Evolutionary conservation across 1,140 invertebrate genomes (phyloP).

Genomic region (Thalassaphorura encarpata): DNA sequence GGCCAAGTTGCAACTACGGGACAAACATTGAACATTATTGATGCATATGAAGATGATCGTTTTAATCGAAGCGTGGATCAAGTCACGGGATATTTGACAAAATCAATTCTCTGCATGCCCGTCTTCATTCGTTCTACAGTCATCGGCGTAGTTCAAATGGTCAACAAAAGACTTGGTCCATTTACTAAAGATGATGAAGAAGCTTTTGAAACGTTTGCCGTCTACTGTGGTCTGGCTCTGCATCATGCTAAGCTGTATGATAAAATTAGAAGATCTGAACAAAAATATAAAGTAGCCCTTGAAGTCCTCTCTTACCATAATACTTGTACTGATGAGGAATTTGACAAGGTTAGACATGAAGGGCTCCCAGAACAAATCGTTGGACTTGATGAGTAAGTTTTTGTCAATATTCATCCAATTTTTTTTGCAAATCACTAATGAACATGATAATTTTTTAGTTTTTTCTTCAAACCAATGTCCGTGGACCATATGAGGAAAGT

Average conservation of each 20-base stretch:
- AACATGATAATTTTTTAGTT: conserved; percentile 41
- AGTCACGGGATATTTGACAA: conserved; percentile 62
- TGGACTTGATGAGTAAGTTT: conserved; percentile 43
- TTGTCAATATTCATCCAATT: not conserved
- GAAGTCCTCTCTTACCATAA: conserved; percentile 71
- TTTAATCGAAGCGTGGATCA: conserved; percentile 71
- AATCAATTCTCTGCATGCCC: conserved; percentile 73
- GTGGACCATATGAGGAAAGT: conserved; percentile 56
- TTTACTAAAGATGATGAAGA: conserved; percentile 55
- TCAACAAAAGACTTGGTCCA: conserved; percentile 36
- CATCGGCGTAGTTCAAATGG: conserved; percentile 68
- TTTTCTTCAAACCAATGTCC: conserved; percentile 59
- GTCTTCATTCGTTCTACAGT: conserved; percentile 58
- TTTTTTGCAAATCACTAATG: not conserved
- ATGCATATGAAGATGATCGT: conserved; percentile 65
- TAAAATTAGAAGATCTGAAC: conserved; percentile 68
- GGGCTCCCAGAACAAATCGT: conserved; percentile 35
- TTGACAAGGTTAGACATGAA: conserved; percentile 43
- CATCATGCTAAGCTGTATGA: conserved; percentile 77
- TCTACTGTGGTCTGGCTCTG: conserved; percentile 75
- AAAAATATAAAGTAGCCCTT: conserved; percentile 69
- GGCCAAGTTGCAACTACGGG: conserved; percentile 65
- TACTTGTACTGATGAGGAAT: conserved; percentile 60
- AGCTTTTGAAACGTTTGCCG: conserved; percentile 70
- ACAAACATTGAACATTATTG: conserved; percentile 61